These are phyloP conservation scores for Pteromalus puparum DNA, from an alignment of 1,140 invertebrate species.

Conservation along the genomic window DNA sequence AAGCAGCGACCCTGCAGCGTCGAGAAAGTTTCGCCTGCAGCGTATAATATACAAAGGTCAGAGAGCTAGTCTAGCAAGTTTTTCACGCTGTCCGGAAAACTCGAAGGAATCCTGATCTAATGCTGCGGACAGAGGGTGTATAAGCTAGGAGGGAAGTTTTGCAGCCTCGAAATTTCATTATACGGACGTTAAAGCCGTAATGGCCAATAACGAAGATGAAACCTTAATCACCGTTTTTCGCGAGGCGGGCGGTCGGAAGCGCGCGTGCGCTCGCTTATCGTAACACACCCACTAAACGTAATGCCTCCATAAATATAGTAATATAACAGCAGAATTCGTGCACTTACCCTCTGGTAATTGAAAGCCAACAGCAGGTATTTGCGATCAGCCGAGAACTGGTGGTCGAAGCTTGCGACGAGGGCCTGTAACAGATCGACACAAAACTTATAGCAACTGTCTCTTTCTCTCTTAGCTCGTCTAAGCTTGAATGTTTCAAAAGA, in stretches of 20 bases:
- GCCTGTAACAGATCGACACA: conserved; percentile 61
- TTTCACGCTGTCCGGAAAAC: neutral
- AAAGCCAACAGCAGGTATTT: conserved; percentile 76
- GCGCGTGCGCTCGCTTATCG: neutral
- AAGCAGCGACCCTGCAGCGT: no score
- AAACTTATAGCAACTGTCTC: neutral
- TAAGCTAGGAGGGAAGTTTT: neutral
- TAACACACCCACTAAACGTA: conserved; percentile 23
- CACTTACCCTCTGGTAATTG: conserved; percentile 76
- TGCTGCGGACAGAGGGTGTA: neutral
- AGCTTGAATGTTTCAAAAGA: neutral
- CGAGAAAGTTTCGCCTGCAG: no score
- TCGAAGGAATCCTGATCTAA: conserved; percentile 9
- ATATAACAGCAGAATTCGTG: neutral
- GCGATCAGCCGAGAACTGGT: conserved; percentile 75
- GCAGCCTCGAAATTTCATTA: conserved; percentile 24
- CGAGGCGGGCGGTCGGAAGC: neutral
- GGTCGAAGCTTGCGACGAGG: conserved; percentile 71
- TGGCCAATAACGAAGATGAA: conserved; percentile 31
- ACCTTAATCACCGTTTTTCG: conserved; percentile 26
- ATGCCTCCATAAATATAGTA: conserved; percentile 14
- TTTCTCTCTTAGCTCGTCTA: neutral
- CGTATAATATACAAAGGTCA: no score
- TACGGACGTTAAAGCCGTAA: conserved; percentile 28
- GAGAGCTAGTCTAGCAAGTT: neutral